Evolutionary conservation across 2,113 vertebrate species (phyloP), one percentile per base, ranked within the genome.

Genomic region (Istiophorus platypterus): DNA sequence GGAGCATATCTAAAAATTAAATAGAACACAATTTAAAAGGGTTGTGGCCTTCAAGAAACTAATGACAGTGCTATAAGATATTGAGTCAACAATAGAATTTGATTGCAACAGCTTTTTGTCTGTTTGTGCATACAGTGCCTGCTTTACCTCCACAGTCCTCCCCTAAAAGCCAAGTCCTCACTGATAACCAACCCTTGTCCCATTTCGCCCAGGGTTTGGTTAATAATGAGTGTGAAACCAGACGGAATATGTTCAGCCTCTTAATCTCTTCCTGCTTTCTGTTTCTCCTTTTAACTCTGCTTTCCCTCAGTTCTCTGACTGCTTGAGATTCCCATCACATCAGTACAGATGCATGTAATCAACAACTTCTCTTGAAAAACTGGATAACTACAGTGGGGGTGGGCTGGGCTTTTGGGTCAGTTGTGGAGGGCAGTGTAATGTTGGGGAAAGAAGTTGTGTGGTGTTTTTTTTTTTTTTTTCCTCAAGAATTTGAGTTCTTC

Each of bases 141-240:
- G 14, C 56, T 64, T 65, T 59, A 42, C 59, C 59, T 57, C 56
- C 20, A 22, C 51, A 74, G 59, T 80, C 47, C 58, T 76, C 14
- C n/a, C 41, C 17, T 51, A 59, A 64, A 65, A 59, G 68, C 26
- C 51, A 67, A 61, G 65, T 84, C 65, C n/a, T 57, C 26, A 81
- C 52, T 65, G 59, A 76, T 72, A 72, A 72, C 52, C 47, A 68
- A 64, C 54, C 24, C 41, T 17, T 73, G 72, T 69, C 86, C 76
- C 9, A 68, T 78, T 79, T 81, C 66, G 67, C 63, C 61, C 66
- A 34, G 56, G 15, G 0, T 73, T 76, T 58, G 68, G 56, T 72
- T 70, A 80, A 80, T 79, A 88, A 85, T 72, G 29, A 64, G 79
- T 79, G 34, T 59, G 56, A 61, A 79, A 56, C 26, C 64, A 70